Conservation (phyloP, 2,797 vertebrate species). For the Tinamus major region DNA sequence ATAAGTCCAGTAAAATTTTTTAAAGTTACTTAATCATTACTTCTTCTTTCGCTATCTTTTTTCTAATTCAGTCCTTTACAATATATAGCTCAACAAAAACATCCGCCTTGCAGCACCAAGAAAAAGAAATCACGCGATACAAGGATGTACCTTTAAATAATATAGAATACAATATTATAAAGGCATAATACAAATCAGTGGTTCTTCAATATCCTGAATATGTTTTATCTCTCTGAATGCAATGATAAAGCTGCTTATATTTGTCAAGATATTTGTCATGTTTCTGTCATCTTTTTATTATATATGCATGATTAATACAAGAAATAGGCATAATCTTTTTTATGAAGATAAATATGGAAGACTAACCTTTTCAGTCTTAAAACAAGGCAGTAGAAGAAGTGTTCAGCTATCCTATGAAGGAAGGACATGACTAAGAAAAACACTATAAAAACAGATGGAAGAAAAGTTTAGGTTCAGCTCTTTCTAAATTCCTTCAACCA, state of each 20-base stretch:
- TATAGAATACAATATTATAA: not conserved
- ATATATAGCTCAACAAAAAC: not conserved
- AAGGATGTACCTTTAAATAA: not conserved
- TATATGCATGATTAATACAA: not conserved
- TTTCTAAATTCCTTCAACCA: not conserved
- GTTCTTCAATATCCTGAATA: not conserved
- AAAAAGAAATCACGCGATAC: not conserved
- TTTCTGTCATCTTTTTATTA: not conserved
- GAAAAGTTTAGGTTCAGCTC: not conserved
- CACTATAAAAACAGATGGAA: not conserved
- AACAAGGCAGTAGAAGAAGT: not conserved
- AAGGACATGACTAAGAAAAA: not conserved
- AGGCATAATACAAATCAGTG: not conserved
- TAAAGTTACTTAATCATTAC: not conserved
- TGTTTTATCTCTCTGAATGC: not conserved
- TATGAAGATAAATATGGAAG: not conserved
- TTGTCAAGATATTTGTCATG: not conserved
- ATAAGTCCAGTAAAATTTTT: fast-evolving
- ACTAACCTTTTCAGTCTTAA: not conserved
- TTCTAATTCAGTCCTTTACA: not conserved
- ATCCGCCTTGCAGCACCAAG: not conserved
- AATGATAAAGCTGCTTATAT: not conserved
- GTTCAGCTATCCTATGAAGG: not conserved
- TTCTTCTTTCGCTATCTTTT: not conserved
- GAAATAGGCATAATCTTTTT: not conserved